A percentile compares a stretch with the other conserved stretches of the same genome.
These are phyloP conservation scores for Xylota segnis DNA, from an alignment of 2,888 invertebrate genomes.

Conservation along the genomic window DNA sequence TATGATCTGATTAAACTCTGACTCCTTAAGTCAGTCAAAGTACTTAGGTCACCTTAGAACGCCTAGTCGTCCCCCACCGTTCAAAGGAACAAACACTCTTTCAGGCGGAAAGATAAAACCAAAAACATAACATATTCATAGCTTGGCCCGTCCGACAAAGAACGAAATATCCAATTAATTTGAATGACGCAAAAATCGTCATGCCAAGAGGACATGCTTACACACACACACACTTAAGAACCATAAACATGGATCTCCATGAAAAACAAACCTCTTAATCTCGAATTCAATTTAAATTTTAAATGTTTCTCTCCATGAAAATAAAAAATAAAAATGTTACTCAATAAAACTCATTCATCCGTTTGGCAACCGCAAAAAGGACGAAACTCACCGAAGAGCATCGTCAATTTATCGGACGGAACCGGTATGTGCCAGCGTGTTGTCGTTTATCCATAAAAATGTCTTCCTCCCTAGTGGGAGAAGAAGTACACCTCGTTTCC, in stretches of 20 bases:
- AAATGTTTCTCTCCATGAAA: constrained; percentile 48
- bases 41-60: too few relatives aligned
- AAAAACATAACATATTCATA: not conserved
- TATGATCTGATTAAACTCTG: too few relatives aligned
- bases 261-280: constrained; percentile 22
- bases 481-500: constrained; percentile 46
- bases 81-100: not conserved
- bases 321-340: constrained; percentile 10
- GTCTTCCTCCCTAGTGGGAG: not conserved
- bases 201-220: not conserved
- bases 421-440: not conserved
- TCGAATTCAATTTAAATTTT: constrained; percentile 63
- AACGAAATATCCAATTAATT: constrained; percentile 52
- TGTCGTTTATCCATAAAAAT: constrained; percentile 19
- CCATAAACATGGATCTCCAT: constrained; percentile 27
- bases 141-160: constrained; percentile 1
- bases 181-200: not conserved
- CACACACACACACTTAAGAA: not conserved
- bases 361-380: constrained; percentile 55
- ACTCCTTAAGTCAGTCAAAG: too few relatives aligned
- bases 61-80: too few relatives aligned
- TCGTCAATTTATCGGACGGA: constrained; percentile 55
- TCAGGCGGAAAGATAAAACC: not conserved
- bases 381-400: constrained; percentile 18
- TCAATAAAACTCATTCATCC: constrained; percentile 55